Conservation (phyloP, 2,888 invertebrate species). For the Pheosia gnoma region DNA sequence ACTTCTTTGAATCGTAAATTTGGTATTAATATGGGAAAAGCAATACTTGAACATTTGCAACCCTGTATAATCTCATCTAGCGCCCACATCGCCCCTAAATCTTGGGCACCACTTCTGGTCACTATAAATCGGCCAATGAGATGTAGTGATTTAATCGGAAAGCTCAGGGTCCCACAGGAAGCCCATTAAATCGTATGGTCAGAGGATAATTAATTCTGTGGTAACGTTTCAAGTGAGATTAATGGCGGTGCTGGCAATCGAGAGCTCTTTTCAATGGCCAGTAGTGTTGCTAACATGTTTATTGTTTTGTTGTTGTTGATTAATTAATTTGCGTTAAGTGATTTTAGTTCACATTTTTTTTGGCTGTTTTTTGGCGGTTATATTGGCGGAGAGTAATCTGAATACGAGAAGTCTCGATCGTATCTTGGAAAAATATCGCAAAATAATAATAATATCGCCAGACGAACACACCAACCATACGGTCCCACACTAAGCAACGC, state of each 20-base stretch:
- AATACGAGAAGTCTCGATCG: too few species aligned
- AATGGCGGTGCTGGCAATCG: slow-evolving; percentile 70
- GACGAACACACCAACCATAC: too few species aligned
- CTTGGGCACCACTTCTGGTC: slow-evolving; percentile 51
- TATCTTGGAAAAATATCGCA: too few species aligned
- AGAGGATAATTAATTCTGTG: slow-evolving; percentile 83
- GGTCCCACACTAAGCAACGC: too few species aligned
- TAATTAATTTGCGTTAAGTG: slow-evolving; percentile 41
- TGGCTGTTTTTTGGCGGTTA: too few species aligned
- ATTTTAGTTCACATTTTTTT: slow-evolving; percentile 16
- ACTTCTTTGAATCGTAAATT: too few species aligned
- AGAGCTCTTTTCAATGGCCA: slow-evolving; percentile 73
- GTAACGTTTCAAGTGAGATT: slow-evolving; percentile 80
- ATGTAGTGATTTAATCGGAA: slow-evolving; percentile 83
- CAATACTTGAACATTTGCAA: neutral
- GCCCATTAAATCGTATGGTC: slow-evolving; percentile 84
- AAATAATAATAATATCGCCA: too few species aligned
- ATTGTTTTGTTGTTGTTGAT: slow-evolving; percentile 59
- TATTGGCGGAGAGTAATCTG: too few species aligned
- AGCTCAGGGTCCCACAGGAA: slow-evolving; percentile 79
- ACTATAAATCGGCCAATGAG: slow-evolving; percentile 83
- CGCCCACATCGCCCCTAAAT: slow-evolving; percentile 36
- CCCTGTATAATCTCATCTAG: slow-evolving; percentile 28
- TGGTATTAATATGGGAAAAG: neutral
- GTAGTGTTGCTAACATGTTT: slow-evolving; percentile 51